phyloP scores from a whole-genome alignment of 1,140 invertebrate genomes.

The Anthonomus grandis region DNA sequence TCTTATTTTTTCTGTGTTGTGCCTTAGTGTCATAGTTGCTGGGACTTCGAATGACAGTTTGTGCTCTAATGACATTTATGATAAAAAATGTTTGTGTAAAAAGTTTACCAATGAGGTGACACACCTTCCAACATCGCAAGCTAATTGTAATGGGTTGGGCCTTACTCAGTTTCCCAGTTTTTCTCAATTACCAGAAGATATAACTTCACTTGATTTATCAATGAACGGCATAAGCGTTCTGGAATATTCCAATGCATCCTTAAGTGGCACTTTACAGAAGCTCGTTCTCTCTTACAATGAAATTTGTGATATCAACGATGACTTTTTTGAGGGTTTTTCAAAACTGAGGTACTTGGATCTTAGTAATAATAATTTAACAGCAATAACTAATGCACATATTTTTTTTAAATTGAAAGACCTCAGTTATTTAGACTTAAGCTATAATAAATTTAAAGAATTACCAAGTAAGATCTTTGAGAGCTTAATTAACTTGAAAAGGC shows the following conservation, averaged over 20 bases:
- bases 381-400: conserved; percentile 40
- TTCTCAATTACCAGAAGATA: conserved; percentile 21
- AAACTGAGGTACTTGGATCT: conserved; percentile 51
- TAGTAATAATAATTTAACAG: conserved; percentile 50
- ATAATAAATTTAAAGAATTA: conserved; percentile 35
- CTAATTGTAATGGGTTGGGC: conserved; percentile 32
- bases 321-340: conserved; percentile 48
- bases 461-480: conserved; percentile 31
- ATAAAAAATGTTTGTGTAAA: conserved; percentile 21
- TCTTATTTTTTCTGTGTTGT: neutral
- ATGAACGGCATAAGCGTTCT: conserved; percentile 38
- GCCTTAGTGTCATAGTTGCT: too few species aligned
- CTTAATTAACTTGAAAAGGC: conserved; percentile 24
- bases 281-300: conserved; percentile 44
- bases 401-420: conserved; percentile 49
- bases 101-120: conserved; percentile 11
- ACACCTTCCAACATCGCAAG: conserved; percentile 14
- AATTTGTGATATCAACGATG: conserved; percentile 45
- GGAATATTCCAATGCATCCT: conserved; percentile 19
- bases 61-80: conserved; percentile 10
- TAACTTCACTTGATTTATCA: conserved; percentile 36
- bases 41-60: neutral
- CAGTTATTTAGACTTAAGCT: conserved; percentile 50
- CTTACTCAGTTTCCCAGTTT: conserved; percentile 28
- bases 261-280: conserved; percentile 21